Percentiles rank a stretch among this genome's conserved stretches.
These are phyloP conservation scores for Drosophila tripunctata DNA, from an alignment of 2,888 invertebrate species.

Conservation along the genomic window DNA sequence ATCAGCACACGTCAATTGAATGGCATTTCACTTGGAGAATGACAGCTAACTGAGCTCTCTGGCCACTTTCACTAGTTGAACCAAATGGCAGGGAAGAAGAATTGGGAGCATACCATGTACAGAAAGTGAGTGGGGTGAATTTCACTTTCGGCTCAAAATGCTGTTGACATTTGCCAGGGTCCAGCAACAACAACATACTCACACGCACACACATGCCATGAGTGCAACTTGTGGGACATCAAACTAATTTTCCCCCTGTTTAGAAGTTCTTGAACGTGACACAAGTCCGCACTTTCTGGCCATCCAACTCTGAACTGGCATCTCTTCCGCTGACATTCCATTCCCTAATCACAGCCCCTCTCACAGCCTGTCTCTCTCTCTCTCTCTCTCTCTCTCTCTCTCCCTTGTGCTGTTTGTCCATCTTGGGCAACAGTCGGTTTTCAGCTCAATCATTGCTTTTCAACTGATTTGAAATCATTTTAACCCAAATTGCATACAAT, in stretches of 20 bases:
- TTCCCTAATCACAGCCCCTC: not conserved
- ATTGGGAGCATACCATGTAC: not conserved
- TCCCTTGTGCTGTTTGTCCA: not conserved
- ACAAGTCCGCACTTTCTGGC: conserved; percentile 68
- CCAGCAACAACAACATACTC: not conserved
- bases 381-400: not conserved
- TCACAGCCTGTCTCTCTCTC: not conserved
- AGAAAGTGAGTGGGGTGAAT: no score
- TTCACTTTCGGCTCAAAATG: conserved; percentile 74
- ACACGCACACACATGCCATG: not conserved
- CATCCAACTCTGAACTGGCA: conserved; percentile 41
- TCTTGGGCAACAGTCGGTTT: conserved; percentile 5
- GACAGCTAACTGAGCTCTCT: conserved; percentile 68
- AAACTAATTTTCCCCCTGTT: conserved; percentile 78
- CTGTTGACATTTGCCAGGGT: conserved; percentile 66
- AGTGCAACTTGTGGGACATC: conserved; percentile 43
- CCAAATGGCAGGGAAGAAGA: not conserved
- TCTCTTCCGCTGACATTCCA: conserved; percentile 2
- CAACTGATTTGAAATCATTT: conserved; percentile 76
- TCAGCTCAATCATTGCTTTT: conserved; percentile 46
- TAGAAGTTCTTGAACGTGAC: conserved; percentile 78
- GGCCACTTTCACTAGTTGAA: conserved; percentile 65
- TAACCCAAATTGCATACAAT: conserved; percentile 75
- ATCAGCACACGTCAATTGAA: conserved; percentile 73
- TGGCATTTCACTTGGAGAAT: conserved; percentile 66